phyloP scores from a whole-genome alignment of 53 echinoderm and acorn worm genomes.

The Zoroaster sp. region DNA sequence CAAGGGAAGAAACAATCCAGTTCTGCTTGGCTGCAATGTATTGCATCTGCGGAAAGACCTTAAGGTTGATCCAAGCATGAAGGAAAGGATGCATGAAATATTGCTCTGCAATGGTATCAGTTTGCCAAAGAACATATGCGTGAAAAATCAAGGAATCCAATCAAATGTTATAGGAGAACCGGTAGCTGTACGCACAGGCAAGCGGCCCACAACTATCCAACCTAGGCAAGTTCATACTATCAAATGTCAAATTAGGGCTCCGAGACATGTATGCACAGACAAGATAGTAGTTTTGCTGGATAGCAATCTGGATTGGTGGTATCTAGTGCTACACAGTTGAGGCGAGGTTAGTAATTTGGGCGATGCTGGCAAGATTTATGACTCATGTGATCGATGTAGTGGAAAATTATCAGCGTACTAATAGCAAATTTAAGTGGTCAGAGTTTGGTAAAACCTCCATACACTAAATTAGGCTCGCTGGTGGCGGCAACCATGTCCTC shows the following conservation, averaged over 20 bases:
- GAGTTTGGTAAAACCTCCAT: not conserved
- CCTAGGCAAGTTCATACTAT: not conserved
- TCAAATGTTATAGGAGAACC: not conserved
- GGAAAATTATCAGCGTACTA: not conserved
- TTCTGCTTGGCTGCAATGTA: slow-evolving; percentile 1
- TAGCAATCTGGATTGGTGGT: not conserved
- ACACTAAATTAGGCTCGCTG: not conserved
- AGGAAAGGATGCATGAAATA: not conserved
- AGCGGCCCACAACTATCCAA: not conserved
- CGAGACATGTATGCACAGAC: not conserved
- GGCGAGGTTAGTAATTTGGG: not conserved
- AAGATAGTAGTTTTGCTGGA: not conserved
- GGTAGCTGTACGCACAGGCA: not conserved
- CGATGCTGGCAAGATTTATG: not conserved
- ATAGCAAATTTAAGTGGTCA: not conserved
- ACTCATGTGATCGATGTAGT: not conserved
- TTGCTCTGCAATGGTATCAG: slow-evolving; percentile 1
- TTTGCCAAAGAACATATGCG: not conserved
- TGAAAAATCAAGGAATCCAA: not conserved
- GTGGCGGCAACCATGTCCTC: not conserved
- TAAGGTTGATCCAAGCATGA: not conserved
- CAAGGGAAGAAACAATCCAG: not conserved
- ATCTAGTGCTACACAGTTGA: not conserved
- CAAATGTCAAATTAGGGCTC: not conserved
- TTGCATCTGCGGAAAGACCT: not conserved